Percentiles rank a stretch among this genome's conserved stretches.
Conservation (phyloP, 2,797 vertebrate species). For the Galago senegalensis region DNA sequence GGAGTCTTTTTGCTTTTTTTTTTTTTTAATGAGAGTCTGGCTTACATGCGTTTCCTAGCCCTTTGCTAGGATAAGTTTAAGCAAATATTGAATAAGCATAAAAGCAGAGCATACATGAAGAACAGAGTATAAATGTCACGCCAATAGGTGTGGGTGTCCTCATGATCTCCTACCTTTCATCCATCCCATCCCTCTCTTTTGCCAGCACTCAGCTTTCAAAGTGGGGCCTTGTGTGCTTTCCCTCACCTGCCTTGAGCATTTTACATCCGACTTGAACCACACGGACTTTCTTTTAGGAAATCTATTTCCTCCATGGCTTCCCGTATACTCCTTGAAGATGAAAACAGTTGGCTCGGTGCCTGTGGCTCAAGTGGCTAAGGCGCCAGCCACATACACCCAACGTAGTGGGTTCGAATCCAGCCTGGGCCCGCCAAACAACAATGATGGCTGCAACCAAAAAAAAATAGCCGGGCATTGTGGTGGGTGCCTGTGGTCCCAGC, state of each 20-base stretch:
- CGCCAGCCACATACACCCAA: no score
- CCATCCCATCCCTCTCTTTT: neutral
- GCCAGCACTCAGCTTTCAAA: neutral
- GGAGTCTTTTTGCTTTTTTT: no score
- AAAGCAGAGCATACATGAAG: neutral
- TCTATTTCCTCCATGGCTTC: neutral
- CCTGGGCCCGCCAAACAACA: no score
- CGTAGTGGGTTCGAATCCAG: no score
- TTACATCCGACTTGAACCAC: accelerated
- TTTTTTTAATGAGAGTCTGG: neutral
- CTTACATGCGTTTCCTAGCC: neutral
- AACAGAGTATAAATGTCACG: neutral
- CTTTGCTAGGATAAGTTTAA: neutral
- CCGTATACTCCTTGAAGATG: neutral
- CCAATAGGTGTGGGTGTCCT: no score
- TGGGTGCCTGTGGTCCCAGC: no score
- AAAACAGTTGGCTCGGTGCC: no score
- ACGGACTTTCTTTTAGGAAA: neutral
- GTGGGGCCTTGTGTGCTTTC: neutral
- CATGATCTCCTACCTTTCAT: neutral
- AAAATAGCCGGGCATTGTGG: no score
- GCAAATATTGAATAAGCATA: neutral
- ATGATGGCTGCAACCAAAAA: no score
- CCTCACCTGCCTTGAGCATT: accelerated
- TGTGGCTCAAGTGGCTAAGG: no score